A percentile compares a stretch with the other conserved stretches of the same genome.
Evolutionary conservation across 2,113 vertebrate genomes (phyloP).

Genomic region (Plecturocebus donacophilus): DNA sequence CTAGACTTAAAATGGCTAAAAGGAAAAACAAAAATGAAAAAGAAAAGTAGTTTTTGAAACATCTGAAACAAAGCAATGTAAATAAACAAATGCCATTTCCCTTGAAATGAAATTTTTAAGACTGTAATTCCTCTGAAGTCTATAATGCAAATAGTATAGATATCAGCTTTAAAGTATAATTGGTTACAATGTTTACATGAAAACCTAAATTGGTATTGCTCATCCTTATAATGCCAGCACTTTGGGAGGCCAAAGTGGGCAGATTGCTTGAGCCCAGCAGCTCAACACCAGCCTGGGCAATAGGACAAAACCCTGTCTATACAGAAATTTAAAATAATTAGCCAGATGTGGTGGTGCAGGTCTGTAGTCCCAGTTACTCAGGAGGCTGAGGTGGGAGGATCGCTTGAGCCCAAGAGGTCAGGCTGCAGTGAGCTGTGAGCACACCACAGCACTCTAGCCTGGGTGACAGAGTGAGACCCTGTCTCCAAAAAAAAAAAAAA

Average conservation of each 20-base stretch:
- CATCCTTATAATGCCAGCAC: not conserved
- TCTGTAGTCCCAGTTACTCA: not conserved
- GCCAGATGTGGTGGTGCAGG: not conserved
- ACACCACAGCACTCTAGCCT: not conserved
- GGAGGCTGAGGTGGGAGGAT: not conserved
- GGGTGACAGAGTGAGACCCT: not conserved
- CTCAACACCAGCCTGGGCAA: not conserved
- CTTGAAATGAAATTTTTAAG: not conserved
- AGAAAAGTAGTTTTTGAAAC: not conserved
- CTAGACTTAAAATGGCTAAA: not conserved
- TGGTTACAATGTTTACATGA: not conserved
- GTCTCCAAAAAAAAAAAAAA: not conserved
- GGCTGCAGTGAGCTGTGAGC: not conserved
- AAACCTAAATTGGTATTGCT: not conserved
- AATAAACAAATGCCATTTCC: not conserved
- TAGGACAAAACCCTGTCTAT: too few species aligned
- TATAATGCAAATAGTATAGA: not conserved
- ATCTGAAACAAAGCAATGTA: not conserved
- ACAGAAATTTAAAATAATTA: not conserved
- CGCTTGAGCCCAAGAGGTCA: not conserved
- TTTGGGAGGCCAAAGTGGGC: not conserved
- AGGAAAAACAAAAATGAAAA: not conserved
- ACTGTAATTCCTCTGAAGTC: not conserved
- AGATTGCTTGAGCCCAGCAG: not conserved
- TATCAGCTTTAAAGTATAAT: not conserved